phyloP scores from a whole-genome alignment of 2,113 vertebrate species.

The Apistogramma diplotaenia region DNA sequence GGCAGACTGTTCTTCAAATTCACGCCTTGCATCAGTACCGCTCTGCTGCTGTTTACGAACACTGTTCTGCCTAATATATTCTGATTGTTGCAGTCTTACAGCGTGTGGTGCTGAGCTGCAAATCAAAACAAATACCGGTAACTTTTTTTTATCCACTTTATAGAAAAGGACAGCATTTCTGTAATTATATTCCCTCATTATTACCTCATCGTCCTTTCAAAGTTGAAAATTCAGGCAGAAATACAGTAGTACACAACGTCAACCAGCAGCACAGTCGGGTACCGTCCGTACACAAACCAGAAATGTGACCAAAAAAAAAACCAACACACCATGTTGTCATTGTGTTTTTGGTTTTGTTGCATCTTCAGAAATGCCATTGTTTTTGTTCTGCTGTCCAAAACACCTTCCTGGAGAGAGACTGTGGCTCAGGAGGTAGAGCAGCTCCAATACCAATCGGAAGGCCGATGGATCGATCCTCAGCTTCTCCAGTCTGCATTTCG shows the following conservation, averaged over 20 bases:
- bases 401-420: too few species aligned
- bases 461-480: too few species aligned
- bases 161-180: neutral
- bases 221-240: neutral
- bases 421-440: too few species aligned
- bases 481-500: too few species aligned
- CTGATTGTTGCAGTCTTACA: neutral
- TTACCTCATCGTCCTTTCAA: neutral
- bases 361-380: too few species aligned
- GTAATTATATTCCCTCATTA: neutral
- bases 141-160: neutral
- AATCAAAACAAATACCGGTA: neutral
- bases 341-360: too few species aligned
- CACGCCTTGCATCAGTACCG: neutral
- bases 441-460: too few species aligned
- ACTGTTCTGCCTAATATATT: neutral
- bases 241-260: neutral
- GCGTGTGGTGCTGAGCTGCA: neutral
- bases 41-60: neutral
- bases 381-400: too few species aligned
- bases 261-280: neutral
- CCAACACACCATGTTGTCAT: too few species aligned
- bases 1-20: neutral
- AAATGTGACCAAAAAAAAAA: too few species aligned
- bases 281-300: too few species aligned